phyloP scores from a whole-genome alignment of 2,113 vertebrate genomes.

The Neotoma lepida region DNA sequence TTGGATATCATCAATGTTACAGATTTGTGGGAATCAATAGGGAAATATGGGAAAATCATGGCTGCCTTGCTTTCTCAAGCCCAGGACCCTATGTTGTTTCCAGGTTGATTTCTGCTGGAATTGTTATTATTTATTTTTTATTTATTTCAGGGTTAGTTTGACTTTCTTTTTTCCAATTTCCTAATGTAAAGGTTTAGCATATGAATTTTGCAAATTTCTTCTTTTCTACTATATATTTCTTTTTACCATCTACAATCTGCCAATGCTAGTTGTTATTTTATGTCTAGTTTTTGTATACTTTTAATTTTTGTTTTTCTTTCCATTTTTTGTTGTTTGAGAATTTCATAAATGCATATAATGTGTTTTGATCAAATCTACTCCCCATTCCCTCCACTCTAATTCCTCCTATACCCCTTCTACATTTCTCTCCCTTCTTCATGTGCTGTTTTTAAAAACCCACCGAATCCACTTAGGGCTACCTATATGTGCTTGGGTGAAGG shows the following conservation, averaged over 20 bases:
- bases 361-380: background rate
- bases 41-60: background rate
- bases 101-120: background rate
- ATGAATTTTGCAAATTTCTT: background rate
- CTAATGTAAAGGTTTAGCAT: background rate
- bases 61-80: background rate
- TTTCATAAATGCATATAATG: background rate
- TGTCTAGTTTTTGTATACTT: slow-evolving; percentile 9
- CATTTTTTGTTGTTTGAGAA: background rate
- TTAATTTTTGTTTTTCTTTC: slow-evolving; percentile 10
- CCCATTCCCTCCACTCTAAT: background rate
- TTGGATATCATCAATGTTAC: background rate
- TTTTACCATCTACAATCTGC: slow-evolving; percentile 10
- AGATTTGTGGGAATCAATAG: background rate
- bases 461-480: background rate
- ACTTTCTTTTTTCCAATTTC: background rate
- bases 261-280: background rate
- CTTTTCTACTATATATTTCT: background rate
- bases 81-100: background rate
- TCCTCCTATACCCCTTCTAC: background rate
- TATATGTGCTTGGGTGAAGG: background rate
- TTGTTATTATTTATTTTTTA: background rate
- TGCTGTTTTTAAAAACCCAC: background rate
- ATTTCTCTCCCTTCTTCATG: background rate
- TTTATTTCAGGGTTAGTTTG: background rate